phyloP scores from a whole-genome alignment of 2,113 vertebrate species.

The Archilochus colubris region DNA sequence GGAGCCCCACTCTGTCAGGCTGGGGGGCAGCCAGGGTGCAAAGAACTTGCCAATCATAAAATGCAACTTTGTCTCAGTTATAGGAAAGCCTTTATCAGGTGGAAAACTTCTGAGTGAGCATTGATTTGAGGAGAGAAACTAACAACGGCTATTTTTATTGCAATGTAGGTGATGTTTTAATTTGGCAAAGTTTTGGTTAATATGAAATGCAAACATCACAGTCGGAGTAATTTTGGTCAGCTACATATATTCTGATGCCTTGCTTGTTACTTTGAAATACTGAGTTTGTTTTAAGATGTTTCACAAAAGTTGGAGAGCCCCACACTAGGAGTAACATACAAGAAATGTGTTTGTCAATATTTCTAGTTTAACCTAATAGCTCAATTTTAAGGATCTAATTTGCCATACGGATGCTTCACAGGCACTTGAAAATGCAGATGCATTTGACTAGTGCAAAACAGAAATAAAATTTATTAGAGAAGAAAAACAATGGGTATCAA shows the following conservation, averaged over 20 bases:
- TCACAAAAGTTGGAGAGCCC: not conserved
- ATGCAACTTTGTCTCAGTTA: constrained; percentile 72
- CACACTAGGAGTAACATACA: not conserved
- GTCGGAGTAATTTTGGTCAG: not conserved
- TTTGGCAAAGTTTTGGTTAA: constrained; percentile 32
- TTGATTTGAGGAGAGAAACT: constrained; percentile 67
- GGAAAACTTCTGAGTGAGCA: constrained; percentile 72
- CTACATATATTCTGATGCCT: not conserved
- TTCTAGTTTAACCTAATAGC: constrained; percentile 2
- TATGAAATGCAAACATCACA: not conserved
- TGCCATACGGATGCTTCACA: not conserved
- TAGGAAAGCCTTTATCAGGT: constrained; percentile 78
- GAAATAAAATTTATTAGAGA: not conserved
- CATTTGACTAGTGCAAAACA: not conserved
- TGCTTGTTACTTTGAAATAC: constrained; percentile 1
- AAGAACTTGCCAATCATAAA: constrained; percentile 80
- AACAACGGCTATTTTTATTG: constrained; percentile 81
- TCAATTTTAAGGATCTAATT: constrained; percentile 17
- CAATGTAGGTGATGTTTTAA: constrained; percentile 3
- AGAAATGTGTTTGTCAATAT: constrained; percentile 23
- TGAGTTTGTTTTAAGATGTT: constrained; percentile 21
- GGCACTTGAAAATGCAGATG: not conserved
- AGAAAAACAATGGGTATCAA: not conserved
- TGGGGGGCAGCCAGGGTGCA: constrained; percentile 62
- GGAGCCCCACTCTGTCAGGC: constrained; percentile 46